Evolutionary conservation across 2,113 vertebrate species (phyloP).

Genomic region (Morone chrysops): DNA sequence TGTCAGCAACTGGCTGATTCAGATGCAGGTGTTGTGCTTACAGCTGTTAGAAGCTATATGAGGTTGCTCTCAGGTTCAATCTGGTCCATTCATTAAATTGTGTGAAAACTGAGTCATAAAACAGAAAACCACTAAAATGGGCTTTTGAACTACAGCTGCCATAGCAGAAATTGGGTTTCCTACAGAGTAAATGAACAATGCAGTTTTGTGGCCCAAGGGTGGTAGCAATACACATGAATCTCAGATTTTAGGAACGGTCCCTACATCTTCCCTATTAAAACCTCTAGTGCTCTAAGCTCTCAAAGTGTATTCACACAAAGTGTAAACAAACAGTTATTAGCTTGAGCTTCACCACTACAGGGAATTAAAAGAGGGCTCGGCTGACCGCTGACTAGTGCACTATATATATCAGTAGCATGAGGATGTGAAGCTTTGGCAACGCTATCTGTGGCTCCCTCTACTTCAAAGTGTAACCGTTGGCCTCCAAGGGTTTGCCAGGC

Average conservation of each 20-base stretch:
- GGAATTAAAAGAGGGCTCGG: slow-evolving; percentile 23
- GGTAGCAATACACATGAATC: background rate
- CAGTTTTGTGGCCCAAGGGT: slow-evolving; percentile 2
- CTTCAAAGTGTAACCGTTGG: slow-evolving; percentile 33
- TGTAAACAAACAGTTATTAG: slow-evolving; percentile 40
- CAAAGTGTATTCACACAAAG: slow-evolving; percentile 6
- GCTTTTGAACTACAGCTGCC: slow-evolving; percentile 32
- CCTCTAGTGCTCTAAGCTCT: background rate
- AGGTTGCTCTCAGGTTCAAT: slow-evolving; percentile 34
- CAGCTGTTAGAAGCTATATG: background rate
- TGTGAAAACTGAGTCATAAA: slow-evolving; percentile 36
- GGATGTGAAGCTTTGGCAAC: slow-evolving; percentile 12
- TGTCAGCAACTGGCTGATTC: slow-evolving; percentile 1
- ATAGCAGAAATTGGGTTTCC: slow-evolving; percentile 55
- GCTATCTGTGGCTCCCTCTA: background rate
- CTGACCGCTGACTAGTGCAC: slow-evolving; percentile 24
- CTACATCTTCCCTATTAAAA: slow-evolving; percentile 7
- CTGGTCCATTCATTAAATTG: slow-evolving; percentile 29
- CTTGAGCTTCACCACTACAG: slow-evolving; percentile 14
- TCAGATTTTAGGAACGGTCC: background rate
- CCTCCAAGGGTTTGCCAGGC: slow-evolving; percentile 9
- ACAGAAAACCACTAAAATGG: slow-evolving; percentile 28
- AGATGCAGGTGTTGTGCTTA: slow-evolving; percentile 32
- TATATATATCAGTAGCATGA: slow-evolving; percentile 8
- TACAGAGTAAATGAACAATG: slow-evolving; percentile 42